Percentiles rank a stretch among this genome's conserved stretches.
Evolutionary conservation across 2,888 invertebrate genomes (phyloP).

Genomic region (Saturnia pavonia): DNA sequence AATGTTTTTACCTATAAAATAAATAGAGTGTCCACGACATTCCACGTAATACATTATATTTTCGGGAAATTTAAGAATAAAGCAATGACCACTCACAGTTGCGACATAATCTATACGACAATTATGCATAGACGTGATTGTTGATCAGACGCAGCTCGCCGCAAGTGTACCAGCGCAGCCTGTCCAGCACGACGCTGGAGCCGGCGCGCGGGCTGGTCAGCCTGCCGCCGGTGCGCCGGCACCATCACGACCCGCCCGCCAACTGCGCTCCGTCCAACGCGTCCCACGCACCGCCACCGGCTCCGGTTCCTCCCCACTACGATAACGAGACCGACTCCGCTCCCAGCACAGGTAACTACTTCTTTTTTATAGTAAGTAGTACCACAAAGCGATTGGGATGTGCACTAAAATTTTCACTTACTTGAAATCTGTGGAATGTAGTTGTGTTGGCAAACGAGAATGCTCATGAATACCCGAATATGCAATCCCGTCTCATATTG

Average conservation of each 20-base stretch:
- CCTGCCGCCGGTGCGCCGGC: conserved; percentile 77
- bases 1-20: too few species aligned
- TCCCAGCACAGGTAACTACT: conserved; percentile 41
- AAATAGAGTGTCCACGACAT: too few species aligned
- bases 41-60: too few species aligned
- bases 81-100: too few species aligned
- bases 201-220: conserved; percentile 68
- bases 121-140: not conserved
- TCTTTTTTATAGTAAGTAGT: too few species aligned
- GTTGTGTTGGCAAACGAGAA: too few species aligned
- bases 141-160: conserved; percentile 60
- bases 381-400: too few species aligned
- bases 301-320: conserved; percentile 53
- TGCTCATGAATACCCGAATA: too few species aligned
- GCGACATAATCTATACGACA: not conserved
- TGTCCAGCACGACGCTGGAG: conserved; percentile 66
- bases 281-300: conserved; percentile 17
- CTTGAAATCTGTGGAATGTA: too few species aligned
- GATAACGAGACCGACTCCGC: conserved; percentile 49
- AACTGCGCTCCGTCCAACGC: not conserved
- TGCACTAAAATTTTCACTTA: too few species aligned
- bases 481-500: too few species aligned
- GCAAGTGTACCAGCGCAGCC: conserved; percentile 72
- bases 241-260: conserved; percentile 25
- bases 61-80: too few species aligned